Evolutionary conservation across 1,140 invertebrate species (phyloP), one percentile per base, ranked within the genome.

Genomic region (Nasonia giraulti): DNA sequence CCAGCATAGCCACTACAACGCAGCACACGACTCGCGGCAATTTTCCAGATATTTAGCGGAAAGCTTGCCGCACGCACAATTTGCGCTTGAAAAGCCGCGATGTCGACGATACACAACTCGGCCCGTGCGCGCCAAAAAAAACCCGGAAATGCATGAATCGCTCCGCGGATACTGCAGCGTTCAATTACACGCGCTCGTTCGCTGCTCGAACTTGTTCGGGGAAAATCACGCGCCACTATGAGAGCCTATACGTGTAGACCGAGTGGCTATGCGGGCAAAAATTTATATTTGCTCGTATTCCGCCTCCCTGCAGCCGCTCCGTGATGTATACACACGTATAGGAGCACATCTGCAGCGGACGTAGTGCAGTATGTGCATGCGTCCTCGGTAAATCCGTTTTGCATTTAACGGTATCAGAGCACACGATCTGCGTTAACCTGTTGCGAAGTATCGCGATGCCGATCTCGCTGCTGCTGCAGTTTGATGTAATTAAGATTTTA

Each of bases 381-480:
- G 44, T 47, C 44, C 75, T 27, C 44, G 40, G n/a, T 77, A 50
- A 77, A 12, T 77, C 40, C 44, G 44, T 50, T 77, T 77, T 50
- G 75, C 75, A 20, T 77, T 77, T 77, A 77, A 77, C 44, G 75
- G 75, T 6, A 77, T 77, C 75, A 17, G 44, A 23, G n/a, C 75
- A 44, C 44, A 44, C 27, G 27, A 44, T 77, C 47, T 77, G 37
- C n/a, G 44, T 50, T 50, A 47, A 77, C 75, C 75, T 77, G 75
- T 77, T 55, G n/a, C 75, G 14, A 77, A 77, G 75, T 77, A 76
- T 76, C 74, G n/a, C 74, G 23, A 5, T 69, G 23, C n/a, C 17
- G 69, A 33, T 31, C 31, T 8, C 23, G 68, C n/a, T 69, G 7
- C 68, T 6, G 68, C n/a, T 69, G 7, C 68, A 31, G 27, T 17